A percentile compares a stretch with the other conserved stretches of the same genome.
These are phyloP conservation scores for Poecilia gillii DNA, from an alignment of 2,797 vertebrate species.

Conservation along the genomic window DNA sequence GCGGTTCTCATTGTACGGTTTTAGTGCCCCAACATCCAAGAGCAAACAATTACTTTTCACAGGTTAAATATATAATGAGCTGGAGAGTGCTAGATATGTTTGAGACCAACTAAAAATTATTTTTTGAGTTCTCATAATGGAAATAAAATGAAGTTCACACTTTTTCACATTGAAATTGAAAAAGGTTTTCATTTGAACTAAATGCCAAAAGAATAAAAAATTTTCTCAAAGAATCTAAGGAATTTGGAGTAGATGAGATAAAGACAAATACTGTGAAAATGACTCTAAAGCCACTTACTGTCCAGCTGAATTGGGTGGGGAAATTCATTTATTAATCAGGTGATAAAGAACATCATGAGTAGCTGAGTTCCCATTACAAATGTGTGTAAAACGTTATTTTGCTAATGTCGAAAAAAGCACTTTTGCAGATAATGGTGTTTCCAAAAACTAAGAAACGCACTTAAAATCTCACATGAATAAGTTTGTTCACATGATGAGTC, in stretches of 20 bases:
- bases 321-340: no score
- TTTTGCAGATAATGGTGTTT: no score
- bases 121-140: not conserved
- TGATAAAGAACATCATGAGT: no score
- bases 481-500: no score
- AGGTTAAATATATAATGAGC: not conserved
- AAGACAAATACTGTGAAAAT: not conserved
- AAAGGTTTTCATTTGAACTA: not conserved
- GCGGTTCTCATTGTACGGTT: conserved; percentile 33
- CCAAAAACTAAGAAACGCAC: no score
- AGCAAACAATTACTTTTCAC: conserved; percentile 1
- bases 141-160: not conserved
- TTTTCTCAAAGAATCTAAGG: not conserved
- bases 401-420: no score
- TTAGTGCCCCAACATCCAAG: conserved; percentile 8
- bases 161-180: not conserved
- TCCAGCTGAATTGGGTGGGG: no score
- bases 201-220: not conserved
- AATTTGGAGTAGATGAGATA: not conserved
- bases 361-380: no score
- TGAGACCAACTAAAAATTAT: not conserved
- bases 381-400: no score
- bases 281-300: not conserved
- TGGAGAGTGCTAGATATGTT: not conserved
- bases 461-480: no score